A percentile compares a stretch with the other conserved stretches of the same genome.
phyloP scores from a whole-genome alignment of 2,113 vertebrate genomes.

The Etheostoma spectabile region DNA sequence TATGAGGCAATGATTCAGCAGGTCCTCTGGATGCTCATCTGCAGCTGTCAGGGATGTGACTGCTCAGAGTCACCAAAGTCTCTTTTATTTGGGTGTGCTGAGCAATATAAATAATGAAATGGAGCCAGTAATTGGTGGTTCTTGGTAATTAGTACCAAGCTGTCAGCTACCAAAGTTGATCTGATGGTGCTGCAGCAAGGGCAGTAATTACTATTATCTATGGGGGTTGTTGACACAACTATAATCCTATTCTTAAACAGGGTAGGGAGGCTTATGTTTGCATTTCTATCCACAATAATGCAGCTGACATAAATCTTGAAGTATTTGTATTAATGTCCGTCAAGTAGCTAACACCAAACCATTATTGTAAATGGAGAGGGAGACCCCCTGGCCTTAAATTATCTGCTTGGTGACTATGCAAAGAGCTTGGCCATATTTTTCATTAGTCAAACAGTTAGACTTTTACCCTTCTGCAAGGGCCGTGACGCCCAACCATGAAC shows the following conservation, averaged over 20 bases:
- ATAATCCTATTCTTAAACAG: constrained; percentile 72
- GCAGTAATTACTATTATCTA: constrained; percentile 84
- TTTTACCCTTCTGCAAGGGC: constrained; percentile 58
- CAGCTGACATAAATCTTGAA: constrained; percentile 46
- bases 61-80: constrained; percentile 68
- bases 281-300: constrained; percentile 53
- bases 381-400: constrained; percentile 51
- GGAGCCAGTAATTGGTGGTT: constrained; percentile 83
- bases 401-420: constrained; percentile 58
- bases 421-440: constrained; percentile 76
- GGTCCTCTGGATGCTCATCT: constrained; percentile 56
- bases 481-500: constrained; percentile 72
- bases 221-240: constrained; percentile 82
- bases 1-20: constrained; percentile 58
- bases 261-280: constrained; percentile 63
- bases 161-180: constrained; percentile 81
- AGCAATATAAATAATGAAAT: constrained; percentile 84
- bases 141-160: constrained; percentile 84
- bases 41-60: constrained; percentile 72
- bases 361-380: constrained; percentile 3
- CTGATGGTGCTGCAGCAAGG: constrained; percentile 72
- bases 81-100: constrained; percentile 77
- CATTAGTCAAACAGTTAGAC: constrained; percentile 82
- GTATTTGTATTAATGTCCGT: constrained; percentile 43
- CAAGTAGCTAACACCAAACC: constrained; percentile 15